Evolutionary conservation across 2,113 vertebrate genomes (phyloP).

Genomic region (Pelvicachromis taeniatus): DNA sequence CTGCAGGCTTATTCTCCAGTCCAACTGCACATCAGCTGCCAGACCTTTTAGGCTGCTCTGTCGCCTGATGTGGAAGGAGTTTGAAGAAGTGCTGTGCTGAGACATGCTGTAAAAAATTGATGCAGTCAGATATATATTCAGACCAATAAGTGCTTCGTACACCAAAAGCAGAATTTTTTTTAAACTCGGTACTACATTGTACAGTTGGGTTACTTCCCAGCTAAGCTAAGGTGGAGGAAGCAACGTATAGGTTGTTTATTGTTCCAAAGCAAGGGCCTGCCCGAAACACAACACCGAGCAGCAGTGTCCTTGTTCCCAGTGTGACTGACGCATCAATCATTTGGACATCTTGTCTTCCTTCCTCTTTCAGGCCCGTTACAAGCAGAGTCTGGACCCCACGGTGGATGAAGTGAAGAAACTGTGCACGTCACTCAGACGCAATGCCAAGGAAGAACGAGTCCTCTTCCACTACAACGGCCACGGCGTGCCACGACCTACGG

Average conservation of each 20-base stretch:
- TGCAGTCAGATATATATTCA: not conserved
- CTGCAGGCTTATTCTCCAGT: not conserved
- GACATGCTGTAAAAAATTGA: not conserved
- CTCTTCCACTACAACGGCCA: slow-evolving; percentile 99
- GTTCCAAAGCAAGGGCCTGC: not conserved
- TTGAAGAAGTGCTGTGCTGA: not conserved
- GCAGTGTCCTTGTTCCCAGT: not conserved
- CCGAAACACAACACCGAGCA: not conserved
- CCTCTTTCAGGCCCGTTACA: slow-evolving; percentile 86
- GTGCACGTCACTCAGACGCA: slow-evolving; percentile 90
- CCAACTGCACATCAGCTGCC: not conserved
- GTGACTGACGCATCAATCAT: not conserved
- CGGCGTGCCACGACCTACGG: slow-evolving; percentile 92
- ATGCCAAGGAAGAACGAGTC: slow-evolving; percentile 96
- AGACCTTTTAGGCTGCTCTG: not conserved
- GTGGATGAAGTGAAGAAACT: slow-evolving; percentile 99
- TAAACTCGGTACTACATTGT: not conserved
- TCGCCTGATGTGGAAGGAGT: not conserved
- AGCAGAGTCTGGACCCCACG: slow-evolving; percentile 95
- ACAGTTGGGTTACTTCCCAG: not conserved
- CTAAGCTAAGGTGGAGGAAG: not conserved
- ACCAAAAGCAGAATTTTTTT: not conserved
- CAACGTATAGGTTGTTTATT: accelerated
- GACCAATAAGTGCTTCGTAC: not conserved
- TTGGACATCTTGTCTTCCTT: not conserved